phyloP scores from a whole-genome alignment of 2,888 invertebrate species.

The Lepidocyrtoides sp. region DNA sequence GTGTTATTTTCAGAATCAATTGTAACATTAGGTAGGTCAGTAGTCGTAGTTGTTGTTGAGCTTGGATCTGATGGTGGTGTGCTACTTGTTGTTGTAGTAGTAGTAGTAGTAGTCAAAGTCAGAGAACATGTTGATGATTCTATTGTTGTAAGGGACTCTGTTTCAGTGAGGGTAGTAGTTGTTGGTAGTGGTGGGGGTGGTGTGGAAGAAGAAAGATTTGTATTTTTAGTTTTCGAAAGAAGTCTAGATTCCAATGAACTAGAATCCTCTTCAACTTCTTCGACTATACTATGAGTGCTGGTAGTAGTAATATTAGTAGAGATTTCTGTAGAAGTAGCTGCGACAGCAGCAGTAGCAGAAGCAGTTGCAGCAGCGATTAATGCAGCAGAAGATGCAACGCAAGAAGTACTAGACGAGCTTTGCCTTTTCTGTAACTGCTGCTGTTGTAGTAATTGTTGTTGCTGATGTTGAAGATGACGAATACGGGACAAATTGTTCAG shows the following conservation, averaged over 20 bases:
- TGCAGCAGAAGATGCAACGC: conserved; percentile 71
- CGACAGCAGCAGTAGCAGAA: conserved; percentile 55
- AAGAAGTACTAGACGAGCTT: conserved; percentile 70
- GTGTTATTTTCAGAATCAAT: conserved; percentile 68
- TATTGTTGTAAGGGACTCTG: conserved; percentile 7
- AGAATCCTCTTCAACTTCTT: conserved; percentile 27
- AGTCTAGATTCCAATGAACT: conserved; percentile 36
- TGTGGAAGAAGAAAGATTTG: conserved; percentile 69
- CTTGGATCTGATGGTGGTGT: conserved; percentile 31
- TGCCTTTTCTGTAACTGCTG: conserved; percentile 71
- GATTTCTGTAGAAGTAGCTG: neutral
- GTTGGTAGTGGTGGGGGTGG: too few relatives aligned
- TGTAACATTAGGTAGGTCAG: conserved; percentile 64
- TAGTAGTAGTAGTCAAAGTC: conserved; percentile 21
- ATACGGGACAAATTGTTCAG: conserved; percentile 51
- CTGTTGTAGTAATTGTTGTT: conserved; percentile 2
- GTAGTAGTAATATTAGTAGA: conserved; percentile 37
- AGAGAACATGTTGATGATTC: neutral
- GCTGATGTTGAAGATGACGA: conserved; percentile 65
- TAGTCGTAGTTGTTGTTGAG: conserved; percentile 30
- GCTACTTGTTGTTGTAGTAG: neutral
- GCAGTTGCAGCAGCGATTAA: conserved; percentile 60
- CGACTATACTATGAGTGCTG: conserved; percentile 9
- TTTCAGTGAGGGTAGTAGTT: conserved; percentile 41
- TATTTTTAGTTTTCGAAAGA: conserved; percentile 53